phyloP scores from a whole-genome alignment of 2,797 vertebrate genomes.

The Enteromius fasciolatus region DNA sequence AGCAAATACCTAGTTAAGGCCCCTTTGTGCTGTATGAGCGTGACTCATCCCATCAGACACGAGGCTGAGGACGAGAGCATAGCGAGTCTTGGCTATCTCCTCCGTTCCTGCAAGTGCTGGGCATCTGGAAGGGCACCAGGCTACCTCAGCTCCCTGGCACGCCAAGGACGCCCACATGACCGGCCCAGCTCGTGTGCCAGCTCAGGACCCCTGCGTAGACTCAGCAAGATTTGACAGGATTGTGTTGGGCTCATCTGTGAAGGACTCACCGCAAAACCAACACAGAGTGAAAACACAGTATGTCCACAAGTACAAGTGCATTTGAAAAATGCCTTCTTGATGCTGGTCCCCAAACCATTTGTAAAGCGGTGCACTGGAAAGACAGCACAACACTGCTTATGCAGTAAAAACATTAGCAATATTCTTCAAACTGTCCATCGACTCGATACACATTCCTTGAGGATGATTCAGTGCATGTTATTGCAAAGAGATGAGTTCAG shows the following conservation, averaged over 20 bases:
- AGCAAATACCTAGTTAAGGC: conserved; percentile 3
- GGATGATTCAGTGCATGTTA: background rate
- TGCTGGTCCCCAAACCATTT: background rate
- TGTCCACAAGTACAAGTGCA: background rate
- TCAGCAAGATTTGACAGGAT: conserved; percentile 31
- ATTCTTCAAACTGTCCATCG: background rate
- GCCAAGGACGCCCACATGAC: conserved; percentile 45
- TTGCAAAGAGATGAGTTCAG: background rate
- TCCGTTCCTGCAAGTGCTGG: conserved; percentile 19
- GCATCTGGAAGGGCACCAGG: conserved; percentile 38
- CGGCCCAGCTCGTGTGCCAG: conserved; percentile 1
- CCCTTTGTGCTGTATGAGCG: background rate
- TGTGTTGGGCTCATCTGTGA: conserved; percentile 1
- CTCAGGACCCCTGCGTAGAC: conserved; percentile 21
- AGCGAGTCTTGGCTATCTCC: conserved; percentile 25
- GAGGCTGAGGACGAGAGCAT: conserved; percentile 1
- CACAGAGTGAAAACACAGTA: background rate
- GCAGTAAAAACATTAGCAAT: background rate
- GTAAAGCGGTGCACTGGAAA: background rate
- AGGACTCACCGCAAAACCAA: background rate
- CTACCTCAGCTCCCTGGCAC: conserved; percentile 27
- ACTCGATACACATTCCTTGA: background rate
- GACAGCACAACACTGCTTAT: background rate
- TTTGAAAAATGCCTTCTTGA: background rate
- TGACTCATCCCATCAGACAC: conserved; percentile 40